Percentiles rank a stretch among this genome's conserved stretches.
phyloP scores from a whole-genome alignment of 2,888 invertebrate genomes.

The Tetragnatha montana region DNA sequence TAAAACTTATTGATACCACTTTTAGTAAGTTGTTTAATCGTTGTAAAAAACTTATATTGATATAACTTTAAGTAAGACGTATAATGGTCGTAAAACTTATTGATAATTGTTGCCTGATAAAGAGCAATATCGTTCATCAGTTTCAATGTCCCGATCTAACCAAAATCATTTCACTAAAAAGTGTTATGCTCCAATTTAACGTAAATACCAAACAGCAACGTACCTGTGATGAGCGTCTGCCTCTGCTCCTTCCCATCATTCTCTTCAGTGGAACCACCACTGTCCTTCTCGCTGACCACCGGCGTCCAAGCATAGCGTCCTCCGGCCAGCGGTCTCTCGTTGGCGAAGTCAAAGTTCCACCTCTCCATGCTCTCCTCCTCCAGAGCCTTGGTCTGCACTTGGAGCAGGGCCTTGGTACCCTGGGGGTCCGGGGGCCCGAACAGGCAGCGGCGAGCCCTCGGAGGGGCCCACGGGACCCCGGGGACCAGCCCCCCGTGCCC shows the following conservation, averaged over 20 bases:
- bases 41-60: no score
- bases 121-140: no score
- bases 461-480: neutral
- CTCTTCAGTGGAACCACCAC: neutral
- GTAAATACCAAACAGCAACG: neutral
- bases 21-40: no score
- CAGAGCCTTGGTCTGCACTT: conserved; percentile 25
- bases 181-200: neutral
- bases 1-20: no score
- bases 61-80: no score
- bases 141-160: no score
- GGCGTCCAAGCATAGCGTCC: conserved; percentile 51
- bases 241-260: neutral
- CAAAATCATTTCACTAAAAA: no score
- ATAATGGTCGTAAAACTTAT: no score
- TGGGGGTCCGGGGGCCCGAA: conserved; percentile 58
- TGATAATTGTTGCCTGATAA: no score
- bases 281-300: neutral
- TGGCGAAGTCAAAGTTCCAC: conserved; percentile 68
- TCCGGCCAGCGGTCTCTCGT: conserved; percentile 43
- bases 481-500: conserved; percentile 7
- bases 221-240: conserved; percentile 63
- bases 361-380: conserved; percentile 1
- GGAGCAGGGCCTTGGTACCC: neutral
- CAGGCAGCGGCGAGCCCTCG: conserved; percentile 14